These are phyloP conservation scores for Blastomussa wellsi DNA, from an alignment of 92 coral and sea anemone species.

Conservation along the genomic window DNA sequence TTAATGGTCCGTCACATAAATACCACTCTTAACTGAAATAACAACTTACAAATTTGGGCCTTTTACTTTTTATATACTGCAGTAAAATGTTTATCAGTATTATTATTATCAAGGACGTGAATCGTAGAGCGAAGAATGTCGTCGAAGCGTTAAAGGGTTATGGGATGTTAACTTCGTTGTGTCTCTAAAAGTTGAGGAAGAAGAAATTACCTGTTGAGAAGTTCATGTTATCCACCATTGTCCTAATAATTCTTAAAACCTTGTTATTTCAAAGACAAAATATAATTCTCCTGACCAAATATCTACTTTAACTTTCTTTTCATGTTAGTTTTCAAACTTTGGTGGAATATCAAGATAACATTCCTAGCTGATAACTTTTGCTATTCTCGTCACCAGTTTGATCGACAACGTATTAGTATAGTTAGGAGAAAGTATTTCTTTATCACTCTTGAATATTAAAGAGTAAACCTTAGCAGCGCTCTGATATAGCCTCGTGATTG, in stretches of 20 bases:
- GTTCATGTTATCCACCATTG: not conserved
- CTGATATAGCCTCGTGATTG: not conserved
- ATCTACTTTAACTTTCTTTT: no score
- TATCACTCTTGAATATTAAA: not conserved
- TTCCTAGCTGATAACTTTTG: not conserved
- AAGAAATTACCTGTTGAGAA: constrained; percentile 29
- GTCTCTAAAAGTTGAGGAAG: not conserved
- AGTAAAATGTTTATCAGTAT: not conserved
- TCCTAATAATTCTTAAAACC: not conserved
- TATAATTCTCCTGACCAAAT: not conserved
- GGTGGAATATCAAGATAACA: not conserved
- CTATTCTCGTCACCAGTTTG: constrained; percentile 4
- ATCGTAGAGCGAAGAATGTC: no score
- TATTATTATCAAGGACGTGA: not conserved
- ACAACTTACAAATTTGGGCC: not conserved
- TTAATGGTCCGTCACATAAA: constrained; percentile 49
- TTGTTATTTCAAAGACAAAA: not conserved
- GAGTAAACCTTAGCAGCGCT: not conserved
- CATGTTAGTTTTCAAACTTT: not conserved
- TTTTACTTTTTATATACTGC: no score
- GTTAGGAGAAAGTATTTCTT: not conserved
- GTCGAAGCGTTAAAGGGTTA: not conserved
- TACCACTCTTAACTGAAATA: constrained; percentile 12
- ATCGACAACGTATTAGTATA: not conserved
- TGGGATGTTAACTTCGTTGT: not conserved